These are phyloP conservation scores for Elanus axillaris DNA, from an alignment of 2,113 vertebrate genomes.

Conservation along the genomic window DNA sequence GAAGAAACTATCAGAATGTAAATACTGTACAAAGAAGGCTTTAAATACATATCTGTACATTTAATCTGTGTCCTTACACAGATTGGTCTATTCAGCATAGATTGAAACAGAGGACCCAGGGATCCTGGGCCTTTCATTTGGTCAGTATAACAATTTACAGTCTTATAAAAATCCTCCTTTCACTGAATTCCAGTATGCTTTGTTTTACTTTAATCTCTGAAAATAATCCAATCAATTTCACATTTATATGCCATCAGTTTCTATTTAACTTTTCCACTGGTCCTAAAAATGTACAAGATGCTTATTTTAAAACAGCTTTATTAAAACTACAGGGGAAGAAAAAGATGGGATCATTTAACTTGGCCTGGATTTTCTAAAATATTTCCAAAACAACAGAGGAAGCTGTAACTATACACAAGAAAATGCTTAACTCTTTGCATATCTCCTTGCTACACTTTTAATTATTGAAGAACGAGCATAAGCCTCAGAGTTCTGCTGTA, in stretches of 20 bases:
- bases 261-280: background rate
- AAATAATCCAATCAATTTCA: background rate
- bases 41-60: background rate
- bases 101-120: background rate
- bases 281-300: background rate
- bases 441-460: background rate
- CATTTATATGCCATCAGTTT: background rate
- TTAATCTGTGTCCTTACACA: background rate
- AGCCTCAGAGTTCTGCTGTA: background rate
- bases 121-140: background rate
- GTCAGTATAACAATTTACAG: background rate
- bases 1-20: background rate
- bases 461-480: background rate
- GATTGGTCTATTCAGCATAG: background rate
- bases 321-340: background rate
- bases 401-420: background rate
- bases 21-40: background rate
- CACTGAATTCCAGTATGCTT: background rate
- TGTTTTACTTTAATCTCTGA: background rate
- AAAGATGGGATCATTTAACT: background rate
- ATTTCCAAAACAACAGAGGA: background rate
- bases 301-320: background rate
- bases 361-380: background rate
- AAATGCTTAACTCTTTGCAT: background rate
- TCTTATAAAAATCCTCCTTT: background rate